Evolutionary conservation across 2,113 vertebrate genomes (phyloP).

Genomic region (Hemibagrus wyckioides): DNA sequence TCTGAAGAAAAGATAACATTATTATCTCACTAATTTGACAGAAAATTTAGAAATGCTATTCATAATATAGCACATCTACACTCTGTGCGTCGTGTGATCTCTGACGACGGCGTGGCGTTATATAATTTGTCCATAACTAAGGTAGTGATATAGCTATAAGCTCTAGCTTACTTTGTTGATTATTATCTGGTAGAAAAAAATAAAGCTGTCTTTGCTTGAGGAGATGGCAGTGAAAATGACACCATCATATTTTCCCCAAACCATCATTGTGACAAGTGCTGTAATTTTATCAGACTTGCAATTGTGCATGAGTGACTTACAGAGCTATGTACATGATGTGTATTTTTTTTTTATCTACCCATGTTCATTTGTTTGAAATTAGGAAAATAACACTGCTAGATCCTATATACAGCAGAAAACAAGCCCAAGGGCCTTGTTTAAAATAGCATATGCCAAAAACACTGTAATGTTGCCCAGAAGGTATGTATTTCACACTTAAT

Average conservation of each 20-base stretch:
- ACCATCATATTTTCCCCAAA: conserved; percentile 10
- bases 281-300: conserved; percentile 39
- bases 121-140: conserved; percentile 19
- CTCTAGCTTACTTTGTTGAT: conserved; percentile 30
- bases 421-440: conserved; percentile 52
- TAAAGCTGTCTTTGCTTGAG: conserved; percentile 29
- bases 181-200: conserved; percentile 28
- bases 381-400: conserved; percentile 23
- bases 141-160: background rate
- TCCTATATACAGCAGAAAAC: conserved; percentile 42
- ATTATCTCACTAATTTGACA: conserved; percentile 6
- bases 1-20: conserved; percentile 68
- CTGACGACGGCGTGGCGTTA: background rate
- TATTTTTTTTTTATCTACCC: conserved; percentile 28
- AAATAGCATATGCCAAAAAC: conserved; percentile 54
- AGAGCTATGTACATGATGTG: background rate
- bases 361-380: conserved; percentile 39
- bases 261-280: conserved; percentile 23
- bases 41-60: conserved; percentile 23
- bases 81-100: background rate
- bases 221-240: conserved; percentile 22
- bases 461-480: conserved; percentile 52
- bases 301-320: conserved; percentile 1
- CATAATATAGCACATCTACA: conserved; percentile 22
- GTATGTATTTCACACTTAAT: conserved; percentile 50